A percentile compares a stretch with the other conserved stretches of the same genome.
Evolutionary conservation across 2,113 vertebrate genomes (phyloP).

Genomic region (Rhagologus leucostigma): DNA sequence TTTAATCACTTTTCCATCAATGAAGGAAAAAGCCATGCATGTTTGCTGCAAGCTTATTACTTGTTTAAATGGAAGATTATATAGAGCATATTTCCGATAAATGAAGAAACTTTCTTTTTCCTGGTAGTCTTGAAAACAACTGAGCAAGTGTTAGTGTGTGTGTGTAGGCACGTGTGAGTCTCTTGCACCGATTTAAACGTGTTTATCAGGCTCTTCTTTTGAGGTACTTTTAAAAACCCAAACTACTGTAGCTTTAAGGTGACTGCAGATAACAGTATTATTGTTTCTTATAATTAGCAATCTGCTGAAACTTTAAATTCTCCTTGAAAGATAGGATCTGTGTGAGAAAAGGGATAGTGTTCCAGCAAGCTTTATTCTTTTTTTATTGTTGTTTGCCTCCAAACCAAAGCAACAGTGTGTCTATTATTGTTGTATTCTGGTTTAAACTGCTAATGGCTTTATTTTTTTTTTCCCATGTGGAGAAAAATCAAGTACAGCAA

Average conservation of each 20-base stretch:
- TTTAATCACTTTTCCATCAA: slow-evolving; percentile 12
- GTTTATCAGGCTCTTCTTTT: background rate
- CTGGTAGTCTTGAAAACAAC: background rate
- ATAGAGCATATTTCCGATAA: background rate
- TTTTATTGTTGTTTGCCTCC: background rate
- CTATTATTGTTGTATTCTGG: background rate
- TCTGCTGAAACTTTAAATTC: slow-evolving; percentile 56
- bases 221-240: background rate
- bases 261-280: slow-evolving; percentile 12
- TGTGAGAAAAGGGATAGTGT: background rate
- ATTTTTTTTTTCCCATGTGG: background rate
- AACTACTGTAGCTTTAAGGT: slow-evolving; percentile 34
- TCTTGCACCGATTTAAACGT: background rate
- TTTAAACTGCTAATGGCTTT: slow-evolving; percentile 32
- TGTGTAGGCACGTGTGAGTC: background rate
- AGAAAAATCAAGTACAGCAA: slow-evolving; percentile 28
- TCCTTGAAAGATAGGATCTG: background rate
- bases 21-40: background rate
- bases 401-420: background rate
- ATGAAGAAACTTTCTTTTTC: slow-evolving; percentile 17
- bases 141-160: background rate
- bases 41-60: background rate
- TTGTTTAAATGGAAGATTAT: background rate
- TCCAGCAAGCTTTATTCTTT: background rate
- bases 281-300: slow-evolving; percentile 28